Percentiles rank a stretch among this genome's conserved stretches.
These are phyloP conservation scores for Oscheius sp. DNA, from an alignment of 1,140 invertebrate genomes.

Conservation along the genomic window DNA sequence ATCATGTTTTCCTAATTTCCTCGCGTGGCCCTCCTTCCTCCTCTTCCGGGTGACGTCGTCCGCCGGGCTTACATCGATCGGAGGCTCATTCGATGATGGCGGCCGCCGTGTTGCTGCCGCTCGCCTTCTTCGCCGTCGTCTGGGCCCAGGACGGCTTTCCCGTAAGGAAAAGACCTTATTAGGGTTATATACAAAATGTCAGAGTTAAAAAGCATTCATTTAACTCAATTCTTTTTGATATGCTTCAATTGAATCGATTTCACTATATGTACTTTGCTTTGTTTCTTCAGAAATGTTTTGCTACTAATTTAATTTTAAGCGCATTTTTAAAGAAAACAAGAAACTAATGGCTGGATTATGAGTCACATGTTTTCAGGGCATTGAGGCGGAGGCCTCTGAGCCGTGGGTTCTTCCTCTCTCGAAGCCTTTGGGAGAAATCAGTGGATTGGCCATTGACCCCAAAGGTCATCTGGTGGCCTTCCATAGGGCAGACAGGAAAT, in stretches of 20 bases:
- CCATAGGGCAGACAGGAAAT: slow-evolving; percentile 62
- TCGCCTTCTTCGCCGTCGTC: background rate
- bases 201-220: background rate
- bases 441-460: slow-evolving; percentile 75
- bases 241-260: no score
- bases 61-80: background rate
- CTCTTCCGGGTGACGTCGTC: slow-evolving; percentile 1
- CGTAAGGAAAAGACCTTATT: no score
- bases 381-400: background rate
- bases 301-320: no score
- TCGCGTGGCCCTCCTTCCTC: background rate
- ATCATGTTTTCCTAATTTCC: no score
- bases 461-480: slow-evolving; percentile 63
- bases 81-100: slow-evolving; percentile 4
- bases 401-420: background rate
- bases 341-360: no score
- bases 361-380: no score
- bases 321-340: no score
- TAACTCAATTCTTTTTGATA: no score
- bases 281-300: no score
- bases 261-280: no score
- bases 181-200: no score
- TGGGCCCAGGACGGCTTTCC: background rate
- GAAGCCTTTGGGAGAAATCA: slow-evolving; percentile 70
- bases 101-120: slow-evolving; percentile 1